Evolutionary conservation across 2,888 invertebrate genomes (phyloP), one percentile per base, ranked within the genome.

Genomic region (Eristalis pertinax): DNA sequence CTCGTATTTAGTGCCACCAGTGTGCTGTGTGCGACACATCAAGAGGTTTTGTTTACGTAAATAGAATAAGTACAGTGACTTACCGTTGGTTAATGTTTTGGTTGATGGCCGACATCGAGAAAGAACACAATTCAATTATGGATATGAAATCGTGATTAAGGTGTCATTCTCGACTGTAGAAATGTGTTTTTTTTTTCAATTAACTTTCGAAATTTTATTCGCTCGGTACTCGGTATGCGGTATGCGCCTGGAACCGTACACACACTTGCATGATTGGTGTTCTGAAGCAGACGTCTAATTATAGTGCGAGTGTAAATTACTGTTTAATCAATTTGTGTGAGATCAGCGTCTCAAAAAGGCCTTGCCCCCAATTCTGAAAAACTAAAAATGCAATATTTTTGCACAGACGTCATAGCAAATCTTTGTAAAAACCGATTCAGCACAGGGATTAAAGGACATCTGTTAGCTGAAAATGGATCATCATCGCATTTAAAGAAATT

Each of bases 321-420:
- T 64, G 64, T 67, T 50, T 19, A 19, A 19, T 50, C 50, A 5
- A 8, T 50, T 19, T 50, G 50, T 19, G n/a, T 19, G 19, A 50
- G 50, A 50, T 50, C 50, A 8, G 19, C 19, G 50, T 50, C 38
- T 50, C 64, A 58, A 64, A 15, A 78, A 79, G 80, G 19, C 84
- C 84, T 81, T 67, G 84, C 67, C 81, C 81, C 50, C 62, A 70
- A 80, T 76, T 32, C 32, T 67, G n/a, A n/a, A 43, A n/a, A 19
- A 43, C 1, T n/a, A 43, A 43, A 29, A 70, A 26, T 50, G 50
- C 19, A 43, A 74, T 74, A 69, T 79, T 35, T 67, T 67, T 67
- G n/a, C 60, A 41, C n/a, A 67, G 68, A 70, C 65, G 78, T 70
- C 84, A 83, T 77, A n/a, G n/a, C 8, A 5, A 50, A 50, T 19